Conservation (phyloP, 2,888 invertebrate genomes). For the Drosophila formosana region DNA sequence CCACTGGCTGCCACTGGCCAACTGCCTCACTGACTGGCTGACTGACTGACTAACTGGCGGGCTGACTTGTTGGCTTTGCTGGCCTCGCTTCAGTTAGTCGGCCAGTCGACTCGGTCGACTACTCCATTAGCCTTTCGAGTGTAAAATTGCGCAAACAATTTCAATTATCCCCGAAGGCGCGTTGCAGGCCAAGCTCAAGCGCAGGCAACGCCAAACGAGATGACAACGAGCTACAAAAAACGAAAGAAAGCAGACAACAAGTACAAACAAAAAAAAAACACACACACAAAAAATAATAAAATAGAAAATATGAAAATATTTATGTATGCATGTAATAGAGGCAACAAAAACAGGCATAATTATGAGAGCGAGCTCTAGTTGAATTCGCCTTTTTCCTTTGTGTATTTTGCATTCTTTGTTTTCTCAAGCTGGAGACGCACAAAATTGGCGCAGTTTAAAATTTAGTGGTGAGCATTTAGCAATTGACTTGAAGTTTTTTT, state of each 20-base stretch:
- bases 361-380: constrained; percentile 56
- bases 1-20: constrained; percentile 35
- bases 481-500: constrained; percentile 66
- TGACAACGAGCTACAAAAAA: constrained; percentile 60
- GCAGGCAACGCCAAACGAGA: constrained; percentile 53
- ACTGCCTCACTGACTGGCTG: constrained; percentile 23
- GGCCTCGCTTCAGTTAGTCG: constrained; percentile 66
- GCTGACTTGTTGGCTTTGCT: constrained; percentile 35
- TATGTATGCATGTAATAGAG: constrained; percentile 63
- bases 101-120: constrained; percentile 76
- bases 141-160: constrained; percentile 83
- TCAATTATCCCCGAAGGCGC: constrained; percentile 81
- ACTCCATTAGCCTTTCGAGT: constrained; percentile 81
- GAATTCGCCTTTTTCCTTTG: constrained; percentile 13
- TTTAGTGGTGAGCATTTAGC: constrained; percentile 56
- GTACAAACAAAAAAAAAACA: constrained; percentile 4
- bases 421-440: constrained; percentile 12
- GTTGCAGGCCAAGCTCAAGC: constrained; percentile 59
- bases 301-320: constrained; percentile 53
- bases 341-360: constrained; percentile 68
- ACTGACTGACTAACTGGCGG: constrained; percentile 24
- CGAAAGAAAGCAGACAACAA: constrained; percentile 7
- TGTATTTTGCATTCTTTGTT: constrained; percentile 18
- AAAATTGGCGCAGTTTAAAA: constrained; percentile 62
- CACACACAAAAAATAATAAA: neutral